Conservation (phyloP, 1,140 invertebrate genomes). For the Drosophila athabasca region DNA sequence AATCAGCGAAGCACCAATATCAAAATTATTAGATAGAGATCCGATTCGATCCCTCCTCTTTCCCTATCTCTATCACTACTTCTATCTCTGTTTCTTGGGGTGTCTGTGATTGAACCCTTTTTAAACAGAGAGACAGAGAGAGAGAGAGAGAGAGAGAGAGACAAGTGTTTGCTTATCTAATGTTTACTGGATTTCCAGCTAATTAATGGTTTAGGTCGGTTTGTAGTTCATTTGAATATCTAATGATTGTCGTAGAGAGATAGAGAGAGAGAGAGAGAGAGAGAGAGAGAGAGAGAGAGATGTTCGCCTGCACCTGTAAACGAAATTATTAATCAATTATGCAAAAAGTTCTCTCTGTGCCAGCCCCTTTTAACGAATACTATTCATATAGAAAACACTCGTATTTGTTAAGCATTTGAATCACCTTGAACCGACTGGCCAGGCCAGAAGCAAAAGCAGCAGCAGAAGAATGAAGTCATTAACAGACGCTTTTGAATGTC, state of each 20-base stretch:
- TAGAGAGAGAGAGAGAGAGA: too few species aligned
- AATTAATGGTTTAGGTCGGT: constrained; percentile 47
- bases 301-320: constrained; percentile 14
- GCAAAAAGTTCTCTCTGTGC: constrained; percentile 46
- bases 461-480: constrained; percentile 32
- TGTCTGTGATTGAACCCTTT: constrained; percentile 8
- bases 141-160: constrained; percentile 8
- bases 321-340: constrained; percentile 61
- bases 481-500: constrained; percentile 28
- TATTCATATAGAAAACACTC: constrained; percentile 21
- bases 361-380: constrained; percentile 3
- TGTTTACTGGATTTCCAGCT: constrained; percentile 24
- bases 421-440: constrained; percentile 22
- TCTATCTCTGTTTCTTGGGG: not conserved
- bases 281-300: too few species aligned
- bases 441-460: not conserved
- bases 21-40: constrained; percentile 12
- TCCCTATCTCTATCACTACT: too few species aligned
- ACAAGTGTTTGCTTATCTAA: constrained; percentile 39
- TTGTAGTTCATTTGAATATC: constrained; percentile 53
- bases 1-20: constrained; percentile 57
- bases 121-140: constrained; percentile 5
- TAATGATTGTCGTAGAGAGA: constrained; percentile 19
- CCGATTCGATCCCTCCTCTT: not conserved
- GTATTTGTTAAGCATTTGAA: constrained; percentile 8